A percentile compares a stretch with the other conserved stretches of the same genome.
These are phyloP conservation scores for Junonia oenone DNA, from an alignment of 2,888 invertebrate genomes.

Conservation along the genomic window DNA sequence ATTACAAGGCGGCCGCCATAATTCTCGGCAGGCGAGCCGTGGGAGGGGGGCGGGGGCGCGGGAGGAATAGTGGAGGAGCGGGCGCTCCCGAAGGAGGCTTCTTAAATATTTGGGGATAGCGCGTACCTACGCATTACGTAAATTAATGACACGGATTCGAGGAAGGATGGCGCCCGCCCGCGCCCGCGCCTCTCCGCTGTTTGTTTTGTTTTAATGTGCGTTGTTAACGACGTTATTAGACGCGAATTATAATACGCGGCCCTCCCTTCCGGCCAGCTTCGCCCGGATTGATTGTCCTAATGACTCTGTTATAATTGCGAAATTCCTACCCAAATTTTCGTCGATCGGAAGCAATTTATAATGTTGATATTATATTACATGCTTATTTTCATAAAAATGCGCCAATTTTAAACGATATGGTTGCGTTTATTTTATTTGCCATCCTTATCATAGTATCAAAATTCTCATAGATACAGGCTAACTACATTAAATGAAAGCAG, in stretches of 20 bases:
- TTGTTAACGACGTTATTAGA: slow-evolving; percentile 78
- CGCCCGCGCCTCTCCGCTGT: slow-evolving; percentile 59
- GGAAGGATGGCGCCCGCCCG: slow-evolving; percentile 76
- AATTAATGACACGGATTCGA: slow-evolving; percentile 81
- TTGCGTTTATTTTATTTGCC: neutral
- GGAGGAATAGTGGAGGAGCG: slow-evolving; percentile 70
- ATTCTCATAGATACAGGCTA: too few species aligned
- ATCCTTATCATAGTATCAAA: too few species aligned
- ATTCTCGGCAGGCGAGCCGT: slow-evolving; percentile 75
- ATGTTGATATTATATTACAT: neutral
- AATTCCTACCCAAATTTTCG: slow-evolving; percentile 57
- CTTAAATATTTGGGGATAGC: slow-evolving; percentile 81
- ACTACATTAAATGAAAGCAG: too few species aligned
- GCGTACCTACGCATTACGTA: slow-evolving; percentile 81
- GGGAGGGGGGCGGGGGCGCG: slow-evolving; percentile 50
- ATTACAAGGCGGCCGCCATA: slow-evolving; percentile 84
- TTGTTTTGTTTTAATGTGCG: slow-evolving; percentile 79
- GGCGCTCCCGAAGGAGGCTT: slow-evolving; percentile 79
- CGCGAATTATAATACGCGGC: slow-evolving; percentile 64
- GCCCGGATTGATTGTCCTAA: slow-evolving; percentile 66
- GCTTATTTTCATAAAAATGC: neutral
- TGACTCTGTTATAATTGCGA: slow-evolving; percentile 69
- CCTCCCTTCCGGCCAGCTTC: slow-evolving; percentile 35
- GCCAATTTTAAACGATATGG: neutral
- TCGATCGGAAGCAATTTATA: slow-evolving; percentile 23